Conservation (phyloP, 2,888 invertebrate species). For the Cataglyphis altisquamis region DNA sequence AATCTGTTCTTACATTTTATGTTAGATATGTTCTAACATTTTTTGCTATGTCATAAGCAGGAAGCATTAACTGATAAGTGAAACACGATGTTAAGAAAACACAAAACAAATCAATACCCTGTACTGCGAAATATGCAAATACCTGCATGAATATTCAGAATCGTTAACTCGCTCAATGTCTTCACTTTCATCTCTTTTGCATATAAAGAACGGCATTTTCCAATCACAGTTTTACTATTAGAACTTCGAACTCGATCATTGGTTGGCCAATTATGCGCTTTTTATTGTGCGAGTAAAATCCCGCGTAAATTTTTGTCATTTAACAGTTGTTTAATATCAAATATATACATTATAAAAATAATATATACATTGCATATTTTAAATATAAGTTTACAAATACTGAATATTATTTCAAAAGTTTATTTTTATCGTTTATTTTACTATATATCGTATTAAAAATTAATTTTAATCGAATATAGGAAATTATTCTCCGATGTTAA, state of each 20-base stretch:
- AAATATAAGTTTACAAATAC: not conserved
- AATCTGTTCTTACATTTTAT: not conserved
- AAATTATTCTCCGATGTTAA: constrained; percentile 24
- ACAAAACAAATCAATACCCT: constrained; percentile 28
- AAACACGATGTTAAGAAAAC: not conserved
- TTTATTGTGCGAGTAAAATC: not conserved
- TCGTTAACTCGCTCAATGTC: constrained; percentile 21
- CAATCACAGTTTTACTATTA: constrained; percentile 26
- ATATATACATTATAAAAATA: not conserved
- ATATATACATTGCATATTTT: not conserved
- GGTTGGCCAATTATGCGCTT: not conserved
- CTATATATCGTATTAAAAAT: not conserved
- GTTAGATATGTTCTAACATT: not conserved
- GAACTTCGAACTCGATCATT: constrained; percentile 6
- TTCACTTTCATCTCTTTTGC: constrained; percentile 46
- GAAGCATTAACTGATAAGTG: not conserved
- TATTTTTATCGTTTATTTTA: not conserved
- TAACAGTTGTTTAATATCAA: constrained; percentile 12
- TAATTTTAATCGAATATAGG: not conserved
- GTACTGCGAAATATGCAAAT: constrained; percentile 29
- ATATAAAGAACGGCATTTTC: constrained; percentile 28
- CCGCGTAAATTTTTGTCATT: constrained; percentile 10
- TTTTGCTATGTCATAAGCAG: not conserved
- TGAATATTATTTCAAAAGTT: not conserved
- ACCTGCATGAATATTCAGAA: constrained; percentile 41